Conservation (phyloP, 2,113 vertebrate genomes). For the cattle (Bos taurus) region DNA sequence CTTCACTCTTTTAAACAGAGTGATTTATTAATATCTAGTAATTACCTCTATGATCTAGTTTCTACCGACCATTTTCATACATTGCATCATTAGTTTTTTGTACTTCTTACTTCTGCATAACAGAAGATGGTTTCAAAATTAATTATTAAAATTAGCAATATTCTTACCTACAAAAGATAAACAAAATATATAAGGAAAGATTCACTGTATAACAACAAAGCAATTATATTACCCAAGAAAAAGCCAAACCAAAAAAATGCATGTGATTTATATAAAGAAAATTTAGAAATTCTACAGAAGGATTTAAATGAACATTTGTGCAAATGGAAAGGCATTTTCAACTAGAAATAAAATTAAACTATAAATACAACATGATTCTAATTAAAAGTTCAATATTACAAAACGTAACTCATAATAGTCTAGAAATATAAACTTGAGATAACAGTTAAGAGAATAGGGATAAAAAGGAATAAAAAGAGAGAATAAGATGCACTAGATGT, state of each 20-base stretch:
- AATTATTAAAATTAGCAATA: neutral
- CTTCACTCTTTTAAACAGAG: neutral
- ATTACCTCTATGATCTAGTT: neutral
- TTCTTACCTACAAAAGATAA: neutral
- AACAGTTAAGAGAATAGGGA: neutral
- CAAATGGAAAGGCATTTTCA: neutral
- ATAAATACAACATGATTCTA: neutral
- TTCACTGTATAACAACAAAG: neutral
- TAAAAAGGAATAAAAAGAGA: neutral
- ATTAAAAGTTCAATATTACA: neutral
- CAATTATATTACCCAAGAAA: neutral
- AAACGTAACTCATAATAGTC: neutral
- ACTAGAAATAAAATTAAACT: slow-evolving; percentile 12
- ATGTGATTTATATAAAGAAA: neutral
- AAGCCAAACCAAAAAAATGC: neutral
- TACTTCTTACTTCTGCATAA: neutral
- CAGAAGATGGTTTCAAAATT: slow-evolving; percentile 2
- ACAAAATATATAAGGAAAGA: neutral
- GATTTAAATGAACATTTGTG: neutral
- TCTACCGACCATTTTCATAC: neutral
- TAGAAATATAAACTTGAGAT: neutral
- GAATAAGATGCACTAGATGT: neutral
- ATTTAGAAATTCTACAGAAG: neutral
- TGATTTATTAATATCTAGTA: neutral
- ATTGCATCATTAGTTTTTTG: neutral